Base-by-base conservation (phyloP, 2,113 vertebrate species). In the Rynchops niger region DNA sequence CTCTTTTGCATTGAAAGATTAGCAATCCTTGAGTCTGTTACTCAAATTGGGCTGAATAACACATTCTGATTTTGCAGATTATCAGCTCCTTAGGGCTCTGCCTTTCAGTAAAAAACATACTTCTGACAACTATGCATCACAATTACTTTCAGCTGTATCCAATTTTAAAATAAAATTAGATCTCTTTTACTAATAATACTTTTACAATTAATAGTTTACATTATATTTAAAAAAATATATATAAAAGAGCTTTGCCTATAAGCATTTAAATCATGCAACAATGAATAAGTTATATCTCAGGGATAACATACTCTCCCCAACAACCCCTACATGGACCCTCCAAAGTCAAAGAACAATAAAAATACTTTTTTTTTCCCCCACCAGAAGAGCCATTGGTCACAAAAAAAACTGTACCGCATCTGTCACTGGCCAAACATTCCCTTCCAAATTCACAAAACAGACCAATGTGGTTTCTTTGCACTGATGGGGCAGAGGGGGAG, bases 261-360 rank as follows among this genome's bases (percentile, higher is more conserved):
- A 43, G 9, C 36, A 86, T 76, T 79, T 74, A 79, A 88, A 71
- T 70, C 20, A 76, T 1, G 0, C 43, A 71, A 50, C 11, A 67
- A 74, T 47, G 15, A 62, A 12, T 25, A 52, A 73, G 25, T 58
- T 67, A 8, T 11, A 63, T 55, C 20, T 69, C 55, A 40, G 11
- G 9, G 38, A 70, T 30, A 86, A 78, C 26, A 66, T 7, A 70
- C 5, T 32, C 4, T 17, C 45, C 5, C 5, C 0, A 2, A 0
- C 15, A 65, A 30, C 2, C 4, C 13, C n/a, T 80, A 34, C 7
- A 69, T 13, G 17, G 11, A 53, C 6, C 26, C 15, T 86, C 13
- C 34, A 53, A 56, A 72, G 11, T n/a, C 42, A 83, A 76, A 78
- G 43, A 91, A 61, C 15, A 74, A 69, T 10, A 81, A 69, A 90